phyloP scores from a whole-genome alignment of 1,140 invertebrate genomes.

The Lutraria rhynchaena region DNA sequence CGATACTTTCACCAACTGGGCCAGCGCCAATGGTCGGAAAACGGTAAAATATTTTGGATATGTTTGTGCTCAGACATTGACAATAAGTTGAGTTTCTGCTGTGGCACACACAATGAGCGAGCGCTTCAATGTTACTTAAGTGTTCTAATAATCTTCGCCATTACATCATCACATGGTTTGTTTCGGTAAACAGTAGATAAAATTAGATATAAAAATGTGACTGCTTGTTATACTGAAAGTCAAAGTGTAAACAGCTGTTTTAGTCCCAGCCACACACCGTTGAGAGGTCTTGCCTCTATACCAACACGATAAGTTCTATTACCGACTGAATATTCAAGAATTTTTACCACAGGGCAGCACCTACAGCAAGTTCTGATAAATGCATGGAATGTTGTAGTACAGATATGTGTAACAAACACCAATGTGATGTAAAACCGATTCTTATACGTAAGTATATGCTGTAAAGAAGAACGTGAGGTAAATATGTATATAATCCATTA shows the following conservation, averaged over 20 bases:
- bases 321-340: not conserved
- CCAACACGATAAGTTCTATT: no score
- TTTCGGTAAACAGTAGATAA: not conserved
- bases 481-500: no score
- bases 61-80: not conserved
- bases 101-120: not conserved
- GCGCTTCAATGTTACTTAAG: not conserved
- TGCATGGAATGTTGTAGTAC: not conserved
- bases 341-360: no score
- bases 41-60: not conserved
- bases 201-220: not conserved
- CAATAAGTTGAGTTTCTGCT: not conserved
- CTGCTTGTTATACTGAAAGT: not conserved
- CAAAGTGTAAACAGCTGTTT: no score
- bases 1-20: not conserved
- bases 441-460: not conserved
- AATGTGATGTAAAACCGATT: not conserved
- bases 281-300: no score
- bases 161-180: not conserved
- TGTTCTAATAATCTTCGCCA: not conserved
- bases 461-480: not conserved
- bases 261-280: no score
- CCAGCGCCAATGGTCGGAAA: not conserved
- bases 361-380: no score
- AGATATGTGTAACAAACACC: constrained; percentile 11